These are phyloP conservation scores for Sarcophaga bullata DNA, from an alignment of 1,140 invertebrate species.

Conservation along the genomic window DNA sequence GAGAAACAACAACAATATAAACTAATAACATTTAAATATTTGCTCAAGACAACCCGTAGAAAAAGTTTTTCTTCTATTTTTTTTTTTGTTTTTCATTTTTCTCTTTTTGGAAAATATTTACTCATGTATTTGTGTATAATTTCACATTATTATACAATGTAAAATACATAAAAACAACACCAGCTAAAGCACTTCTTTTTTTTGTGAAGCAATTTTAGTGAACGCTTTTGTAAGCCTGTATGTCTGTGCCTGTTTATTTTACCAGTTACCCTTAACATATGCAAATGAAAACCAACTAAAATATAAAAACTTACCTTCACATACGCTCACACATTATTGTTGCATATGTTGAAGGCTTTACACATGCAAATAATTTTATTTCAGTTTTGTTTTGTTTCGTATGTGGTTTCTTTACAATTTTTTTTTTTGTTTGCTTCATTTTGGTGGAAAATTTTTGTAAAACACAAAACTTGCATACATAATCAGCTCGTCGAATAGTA, in stretches of 20 bases:
- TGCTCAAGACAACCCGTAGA: conserved; percentile 2
- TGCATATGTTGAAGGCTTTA: conserved; percentile 31
- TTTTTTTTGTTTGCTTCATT: not conserved
- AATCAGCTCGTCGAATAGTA: not conserved
- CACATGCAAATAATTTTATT: conserved; percentile 16
- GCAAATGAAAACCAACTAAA: not conserved
- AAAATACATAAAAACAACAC: not conserved
- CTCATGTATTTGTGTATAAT: conserved; percentile 15
- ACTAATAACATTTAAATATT: conserved; percentile 12
- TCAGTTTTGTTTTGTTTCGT: not conserved
- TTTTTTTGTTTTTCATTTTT: no score
- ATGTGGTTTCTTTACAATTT: not conserved
- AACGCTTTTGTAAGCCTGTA: no score
- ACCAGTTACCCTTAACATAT: not conserved
- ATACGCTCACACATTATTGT: not conserved
- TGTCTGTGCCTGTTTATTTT: no score
- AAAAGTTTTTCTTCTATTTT: not conserved
- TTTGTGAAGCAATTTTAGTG: no score
- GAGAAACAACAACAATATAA: not conserved
- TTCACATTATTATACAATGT: conserved; percentile 8
- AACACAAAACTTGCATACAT: conserved; percentile 10
- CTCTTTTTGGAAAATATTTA: not conserved
- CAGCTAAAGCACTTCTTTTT: no score
- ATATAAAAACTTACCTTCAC: conserved; percentile 3
- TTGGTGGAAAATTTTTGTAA: not conserved